These are phyloP conservation scores for Semnornis frantzii DNA, from an alignment of 2,113 vertebrate genomes.

Conservation along the genomic window DNA sequence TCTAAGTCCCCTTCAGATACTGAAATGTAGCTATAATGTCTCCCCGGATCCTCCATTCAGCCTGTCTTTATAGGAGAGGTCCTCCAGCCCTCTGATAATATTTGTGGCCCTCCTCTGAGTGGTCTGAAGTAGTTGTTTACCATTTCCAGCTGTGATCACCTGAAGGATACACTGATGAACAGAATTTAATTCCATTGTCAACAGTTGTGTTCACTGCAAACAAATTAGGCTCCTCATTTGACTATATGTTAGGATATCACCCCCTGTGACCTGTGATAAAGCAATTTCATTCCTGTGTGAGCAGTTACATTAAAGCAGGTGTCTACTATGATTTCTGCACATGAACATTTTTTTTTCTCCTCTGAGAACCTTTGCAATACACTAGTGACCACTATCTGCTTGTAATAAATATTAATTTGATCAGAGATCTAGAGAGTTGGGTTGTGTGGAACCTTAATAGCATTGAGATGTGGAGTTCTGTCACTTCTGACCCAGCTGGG, in stretches of 20 bases:
- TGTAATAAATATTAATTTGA: neutral
- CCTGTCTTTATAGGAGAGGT: too few species aligned
- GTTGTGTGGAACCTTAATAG: neutral
- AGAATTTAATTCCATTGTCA: neutral
- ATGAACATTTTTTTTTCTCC: neutral
- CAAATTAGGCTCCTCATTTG: neutral
- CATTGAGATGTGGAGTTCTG: neutral
- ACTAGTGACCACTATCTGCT: neutral
- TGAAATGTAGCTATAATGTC: too few species aligned
- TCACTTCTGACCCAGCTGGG: neutral
- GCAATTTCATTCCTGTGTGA: neutral
- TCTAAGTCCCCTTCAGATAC: too few species aligned
- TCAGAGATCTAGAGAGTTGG: neutral
- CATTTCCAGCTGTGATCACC: neutral
- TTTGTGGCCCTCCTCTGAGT: neutral
- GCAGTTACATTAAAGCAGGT: neutral
- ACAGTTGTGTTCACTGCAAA: neutral
- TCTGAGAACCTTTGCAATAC: neutral
- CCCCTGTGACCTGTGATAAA: neutral
- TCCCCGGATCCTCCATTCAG: too few species aligned
- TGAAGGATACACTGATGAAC: neutral
- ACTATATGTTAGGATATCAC: neutral
- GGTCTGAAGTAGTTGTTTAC: neutral
- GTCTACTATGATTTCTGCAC: neutral
- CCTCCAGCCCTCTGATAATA: too few species aligned